Base-by-base conservation (phyloP, 1,140 invertebrate genomes). In the Papilio xuthus region DNA sequence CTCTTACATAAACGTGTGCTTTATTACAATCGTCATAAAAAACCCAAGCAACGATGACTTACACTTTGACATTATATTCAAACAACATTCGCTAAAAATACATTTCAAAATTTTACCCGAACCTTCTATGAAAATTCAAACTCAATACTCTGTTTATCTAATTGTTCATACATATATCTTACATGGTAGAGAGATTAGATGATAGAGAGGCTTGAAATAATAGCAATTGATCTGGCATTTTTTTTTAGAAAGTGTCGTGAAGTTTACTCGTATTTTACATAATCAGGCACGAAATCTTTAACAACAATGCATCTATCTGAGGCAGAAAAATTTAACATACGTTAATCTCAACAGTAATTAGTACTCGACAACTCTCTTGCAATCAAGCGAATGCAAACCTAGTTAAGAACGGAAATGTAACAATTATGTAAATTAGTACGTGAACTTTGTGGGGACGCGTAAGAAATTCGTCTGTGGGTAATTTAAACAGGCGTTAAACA, bases 1-100 rank as follows among this genome's bases (percentile, higher is more conserved):
- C 74, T 76, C 37, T 76, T 76, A 63, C 56, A 63, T 60, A 60
- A 63, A 76, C 74, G 74, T 63, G 32, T 76, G 53, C 74, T 76
- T 76, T 76, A 76, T 76, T 60, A 76, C 74, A 42, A 23, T 42
- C 23, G 20, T 76, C 74, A 63, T 63, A 76, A 76, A 76, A 76
- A 60, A 26, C 18, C 32, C 3, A 75, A 76, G 53, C 74, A 37
- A 23, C 18, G 41, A 63, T 63, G 53, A 70, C 37, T 70, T 20
- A 41, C 8, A 13, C 12, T 67, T 4, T 67, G 60, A 67, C 60
- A 60, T 60, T 12, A 32, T 67, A 15, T 18, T 67, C 60, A 3
- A 12, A 28, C 60, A 23, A 26, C 4, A 28, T 28, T 67, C 26
- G 4, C 23, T 18, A 32, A 67, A 67, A 67, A 67, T 15, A 67